Evolutionary conservation across 64 coral and sea anemone genomes (phyloP).

Genomic region (Astreopora myriophthalma): DNA sequence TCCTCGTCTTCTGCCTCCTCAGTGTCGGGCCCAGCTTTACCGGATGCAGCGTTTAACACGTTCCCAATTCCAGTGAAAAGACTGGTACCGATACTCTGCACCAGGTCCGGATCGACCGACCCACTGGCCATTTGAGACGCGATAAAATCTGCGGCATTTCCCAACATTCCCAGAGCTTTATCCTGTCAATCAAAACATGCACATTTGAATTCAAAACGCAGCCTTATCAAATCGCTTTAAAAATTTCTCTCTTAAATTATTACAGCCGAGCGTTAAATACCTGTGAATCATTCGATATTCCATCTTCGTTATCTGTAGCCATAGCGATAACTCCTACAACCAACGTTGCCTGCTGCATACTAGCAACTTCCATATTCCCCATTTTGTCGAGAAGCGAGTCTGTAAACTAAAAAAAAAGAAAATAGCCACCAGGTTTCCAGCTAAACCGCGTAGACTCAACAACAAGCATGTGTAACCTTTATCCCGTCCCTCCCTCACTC

Average conservation of each 20-base stretch:
- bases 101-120: conserved; percentile 1
- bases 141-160: conserved; percentile 63
- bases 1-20: neutral
- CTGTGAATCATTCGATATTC: conserved; percentile 88
- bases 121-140: conserved; percentile 37
- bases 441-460: too few relatives aligned
- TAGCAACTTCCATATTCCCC: conserved; percentile 53
- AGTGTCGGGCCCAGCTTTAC: conserved; percentile 24
- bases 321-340: conserved; percentile 79
- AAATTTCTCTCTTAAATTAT: neutral
- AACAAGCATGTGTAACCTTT: too few relatives aligned
- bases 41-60: conserved; percentile 31
- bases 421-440: too few relatives aligned
- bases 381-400: conserved; percentile 79
- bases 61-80: conserved; percentile 68
- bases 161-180: conserved; percentile 73
- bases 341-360: conserved; percentile 78
- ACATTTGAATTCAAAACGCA: neutral
- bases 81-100: conserved; percentile 58
- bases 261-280: neutral
- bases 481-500: too few relatives aligned
- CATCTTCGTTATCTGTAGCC: conserved; percentile 81
- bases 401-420: conserved; percentile 47
- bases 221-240: neutral
- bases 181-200: conserved; percentile 42